Base-by-base conservation (phyloP, 2,888 invertebrate species). In the Chloromyia formosa region DNA sequence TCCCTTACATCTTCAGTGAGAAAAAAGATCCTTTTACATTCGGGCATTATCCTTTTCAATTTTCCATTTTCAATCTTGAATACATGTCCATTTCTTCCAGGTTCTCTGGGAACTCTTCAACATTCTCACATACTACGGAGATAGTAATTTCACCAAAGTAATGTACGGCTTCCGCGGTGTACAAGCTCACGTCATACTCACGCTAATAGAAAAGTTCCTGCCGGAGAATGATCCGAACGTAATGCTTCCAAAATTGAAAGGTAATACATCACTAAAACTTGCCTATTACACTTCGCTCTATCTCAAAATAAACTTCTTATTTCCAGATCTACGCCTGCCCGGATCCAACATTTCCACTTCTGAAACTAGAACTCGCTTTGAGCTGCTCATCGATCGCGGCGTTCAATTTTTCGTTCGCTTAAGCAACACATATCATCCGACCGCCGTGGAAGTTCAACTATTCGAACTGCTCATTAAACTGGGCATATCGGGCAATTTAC, bases 101-200 rank as follows among this genome's bases (percentile, higher is more conserved):
- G 78, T 83, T 40, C 79, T 86, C 16, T 86, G 85, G 85, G 85
- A 86, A 53, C 80, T 85, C 40, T 78, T 85, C 1, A 85, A 85
- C 74, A 81, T 83, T 78, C 64, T 85, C 42, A 79, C 83, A 10
- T 84, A 82, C 75, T 82, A 83, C 75, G 84, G 84, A 79, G 81
- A 82, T 45, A 82, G 81, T 23, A 82, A 84, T 75, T 79, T 81
- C 1, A 75, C 79, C n/a, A 77, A 77, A 60, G 81, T 84, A 10
- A 79, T 83, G 22, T 81, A 81, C 75, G 82, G 81, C 22, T 83
- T 84, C 72, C 84, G 85, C 4, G 79, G 83, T 0, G 81, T 81
- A 3, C 85, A 84, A 53, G 84, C 84, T 0, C 80, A 80, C 53
- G 78, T 85, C 20, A 82, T 84, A 73, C 74, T 82, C 0, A 81